These are phyloP conservation scores for Aromia moschata DNA, from an alignment of 2,888 invertebrate species.

Conservation along the genomic window DNA sequence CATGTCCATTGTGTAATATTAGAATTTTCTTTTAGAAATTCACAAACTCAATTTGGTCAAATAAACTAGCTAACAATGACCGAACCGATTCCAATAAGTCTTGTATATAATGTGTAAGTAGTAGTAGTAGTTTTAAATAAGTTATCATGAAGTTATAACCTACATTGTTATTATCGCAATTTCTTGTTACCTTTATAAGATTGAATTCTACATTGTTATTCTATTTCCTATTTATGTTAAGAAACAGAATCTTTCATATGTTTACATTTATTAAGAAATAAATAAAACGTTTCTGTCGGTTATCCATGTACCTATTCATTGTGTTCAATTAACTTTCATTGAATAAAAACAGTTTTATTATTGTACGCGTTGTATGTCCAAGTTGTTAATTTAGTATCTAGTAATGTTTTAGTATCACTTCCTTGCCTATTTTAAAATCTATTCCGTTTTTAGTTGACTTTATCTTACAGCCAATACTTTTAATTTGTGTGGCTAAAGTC, in stretches of 20 bases:
- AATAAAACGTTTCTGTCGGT: conserved; percentile 29
- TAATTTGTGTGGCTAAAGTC: too few species aligned
- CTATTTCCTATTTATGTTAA: conserved; percentile 36
- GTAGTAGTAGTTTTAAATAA: conserved; percentile 38
- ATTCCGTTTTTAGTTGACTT: too few species aligned
- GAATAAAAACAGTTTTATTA: conserved; percentile 9
- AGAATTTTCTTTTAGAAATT: too few species aligned
- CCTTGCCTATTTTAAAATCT: too few species aligned
- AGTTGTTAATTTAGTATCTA: too few species aligned
- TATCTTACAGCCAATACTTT: too few species aligned
- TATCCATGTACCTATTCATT: conserved; percentile 18
- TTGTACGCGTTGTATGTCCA: background rate
- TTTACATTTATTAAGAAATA: conserved; percentile 34
- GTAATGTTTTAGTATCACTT: too few species aligned
- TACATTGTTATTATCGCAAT: conserved; percentile 39
- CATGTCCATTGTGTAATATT: too few species aligned
- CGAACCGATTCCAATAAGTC: conserved; percentile 43
- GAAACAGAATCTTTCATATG: conserved; percentile 37
- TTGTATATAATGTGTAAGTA: conserved; percentile 47
- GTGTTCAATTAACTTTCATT: background rate
- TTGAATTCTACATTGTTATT: conserved; percentile 45
- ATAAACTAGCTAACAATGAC: conserved; percentile 27
- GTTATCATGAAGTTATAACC: conserved; percentile 35
- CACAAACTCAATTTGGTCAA: conserved; percentile 15
- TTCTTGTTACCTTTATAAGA: conserved; percentile 48